Base-by-base conservation (phyloP, 2,888 invertebrate genomes). In the Lydus trimaculatus region DNA sequence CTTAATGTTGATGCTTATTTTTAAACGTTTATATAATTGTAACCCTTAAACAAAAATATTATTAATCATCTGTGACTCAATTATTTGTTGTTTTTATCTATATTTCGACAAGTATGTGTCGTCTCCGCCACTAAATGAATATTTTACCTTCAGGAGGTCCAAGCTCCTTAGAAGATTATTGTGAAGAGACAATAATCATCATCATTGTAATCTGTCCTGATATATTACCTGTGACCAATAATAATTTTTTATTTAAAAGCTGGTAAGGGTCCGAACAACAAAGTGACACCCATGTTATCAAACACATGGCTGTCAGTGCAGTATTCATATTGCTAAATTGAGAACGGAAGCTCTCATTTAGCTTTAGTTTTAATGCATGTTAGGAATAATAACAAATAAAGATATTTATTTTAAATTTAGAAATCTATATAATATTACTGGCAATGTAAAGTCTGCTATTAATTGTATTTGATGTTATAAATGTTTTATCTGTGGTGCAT, bases 191-290 rank as follows among this genome's bases (percentile, higher is more conserved):
- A 86, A 86, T 86, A 86, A 86, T 85, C 86, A 80, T 80, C 81
- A 80, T 79, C 43, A 43, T 43, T 80, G 78, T 79, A 81, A 81
- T 79, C 82, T 81, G 79, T 79, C 79, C 79, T 76, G 81, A 76
- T 64, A 68, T 73, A n/a, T n/a, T n/a, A 73, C 78, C 79, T 78
- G 73, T 75, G 78, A 76, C 78, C 78, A 76, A 78, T 70, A 77
- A 69, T 73, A 61, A 72, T 78, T 80, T 79, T 71, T 43, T 43
- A 77, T 81, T 80, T 72, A 76, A 81, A 85, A 85, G 86, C 86
- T 86, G 86, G 86, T 86, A 84, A 85, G 86, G 86, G 85, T 85
- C 86, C 85, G 85, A 86, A 85, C 83, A 84, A 84, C 83, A 83
- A 78, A 73, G 76, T 75, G 76, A 76, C 77, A 76, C 76, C 75